Percentiles rank a stretch among this genome's conserved stretches.
Evolutionary conservation across 1,140 invertebrate species (phyloP).

Genomic region (Habropoda laboriosa): DNA sequence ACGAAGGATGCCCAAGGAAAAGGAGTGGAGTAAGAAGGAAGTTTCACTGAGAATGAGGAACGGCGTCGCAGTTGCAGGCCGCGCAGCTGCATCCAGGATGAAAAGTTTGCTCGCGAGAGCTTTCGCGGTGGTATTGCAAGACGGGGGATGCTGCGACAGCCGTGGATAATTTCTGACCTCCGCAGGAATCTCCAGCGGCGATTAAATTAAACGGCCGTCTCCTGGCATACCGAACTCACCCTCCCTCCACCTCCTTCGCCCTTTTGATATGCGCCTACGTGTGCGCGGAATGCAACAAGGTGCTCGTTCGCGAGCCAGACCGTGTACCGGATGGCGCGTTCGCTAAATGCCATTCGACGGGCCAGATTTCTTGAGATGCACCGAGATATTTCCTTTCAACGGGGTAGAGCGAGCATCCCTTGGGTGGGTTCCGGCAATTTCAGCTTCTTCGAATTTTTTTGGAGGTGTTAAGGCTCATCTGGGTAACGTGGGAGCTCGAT

Average conservation of each 20-base stretch:
- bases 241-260: too few relatives aligned
- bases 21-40: not conserved
- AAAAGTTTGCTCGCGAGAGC: not conserved
- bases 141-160: constrained; percentile 17
- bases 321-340: constrained; percentile 1
- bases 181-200: constrained; percentile 50
- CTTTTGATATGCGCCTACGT: constrained; percentile 1
- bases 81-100: not conserved
- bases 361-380: constrained; percentile 1
- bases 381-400: not conserved
- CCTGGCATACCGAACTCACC: constrained; percentile 45
- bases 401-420: not conserved
- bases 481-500: too few relatives aligned
- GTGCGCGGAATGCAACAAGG: constrained; percentile 27
- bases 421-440: too few relatives aligned
- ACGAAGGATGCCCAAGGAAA: constrained; percentile 14
- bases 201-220: constrained; percentile 58
- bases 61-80: not conserved
- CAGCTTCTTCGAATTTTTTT: too few relatives aligned
- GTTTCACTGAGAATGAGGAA: not conserved
- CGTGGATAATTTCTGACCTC: constrained; percentile 48
- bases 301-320: not conserved
- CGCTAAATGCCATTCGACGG: not conserved
- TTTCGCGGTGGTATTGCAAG: constrained; percentile 1
- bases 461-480: too few relatives aligned